Base-by-base conservation (phyloP, 1,140 invertebrate species). In the Trypoxylus dichotomus region DNA sequence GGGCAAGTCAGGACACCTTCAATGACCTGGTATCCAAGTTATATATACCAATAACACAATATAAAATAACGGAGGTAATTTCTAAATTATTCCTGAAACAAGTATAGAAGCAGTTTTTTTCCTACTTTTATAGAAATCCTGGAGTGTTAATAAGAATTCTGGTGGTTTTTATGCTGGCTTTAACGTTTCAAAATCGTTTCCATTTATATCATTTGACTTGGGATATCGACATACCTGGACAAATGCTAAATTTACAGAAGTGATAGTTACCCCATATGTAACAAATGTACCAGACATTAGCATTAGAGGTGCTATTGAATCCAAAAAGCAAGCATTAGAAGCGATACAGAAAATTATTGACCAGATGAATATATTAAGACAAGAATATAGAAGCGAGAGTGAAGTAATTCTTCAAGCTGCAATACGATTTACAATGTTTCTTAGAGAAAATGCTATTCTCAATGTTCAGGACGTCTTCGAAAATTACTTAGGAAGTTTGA, bases 21-120 rank as follows among this genome's bases (percentile, higher is more conserved):
- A 79, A 79, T 11, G 79, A 84, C 27, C 63, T 85, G 47, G 79
- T 78, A 54, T 74, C 54, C 8, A 81, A 81, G 72, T 68, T 85
- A 19, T 84, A 83, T 68, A 80, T 85, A 10, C 85, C 85, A 1
- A 71, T 81, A 72, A 79, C 84, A 24, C 79, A 82, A 24, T 68
- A 68, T 10, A 27, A 13, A 29, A 68, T 27, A 25, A 27, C 60
- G 60, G 24, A 68, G 60, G 60, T 68, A 68, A 24, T 27, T 63
- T 1, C 6, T 21, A 5, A 21, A 27, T 3, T 63, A 27, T 63
- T 24, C n/a, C 19, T 3, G 21, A n/a, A 24, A 63, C 0, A 25
- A 63, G 21, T 63, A 37, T 37, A 7, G 32, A 7, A 37, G 32
- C 2, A 37, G 10, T 8, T 1, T 47, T 47, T 15, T 47, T n/a